Base-by-base conservation (phyloP, 2,888 invertebrate species). In the Cylloceria caligata region DNA sequence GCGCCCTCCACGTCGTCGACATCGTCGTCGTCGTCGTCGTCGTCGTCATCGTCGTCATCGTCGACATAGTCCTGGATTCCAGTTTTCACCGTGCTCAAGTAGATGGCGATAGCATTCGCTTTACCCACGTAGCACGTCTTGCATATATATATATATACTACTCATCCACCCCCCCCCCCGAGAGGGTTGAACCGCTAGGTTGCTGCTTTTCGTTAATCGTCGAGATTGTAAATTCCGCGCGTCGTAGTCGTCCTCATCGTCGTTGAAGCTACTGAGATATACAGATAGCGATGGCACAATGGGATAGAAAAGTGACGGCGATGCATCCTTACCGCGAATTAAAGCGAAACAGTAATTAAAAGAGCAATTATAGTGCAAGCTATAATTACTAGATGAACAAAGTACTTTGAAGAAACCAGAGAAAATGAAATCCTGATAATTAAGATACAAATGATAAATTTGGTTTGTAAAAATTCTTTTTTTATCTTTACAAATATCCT, bases 61-160 rank as follows among this genome's bases (percentile, higher is more conserved):
- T 65, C 71, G 81, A 84, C 78, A 64, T 85, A 77, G 83, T 79
- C 69, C 68, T 80, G 82, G 57, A 84, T 86, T 87, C 80, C 83
- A 86, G 87, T 88, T 88, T 87, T 88, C 85, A 77, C 71, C 81
- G 81, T 83, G 77, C 73, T 77, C 88, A 82, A 84, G 85, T 88
- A 88, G 89, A 88, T 89, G 88, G 89, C 89, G 87, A 86, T 86
- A 87, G 80, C 80, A 80, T 87, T 80, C 86, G 77, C 86, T 88
- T 87, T 82, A 55, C 67, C 73, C 62, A 30, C 34, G 34, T 55
- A 52, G 52, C 47, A 39, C 71, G 30, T 52, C 27, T 71, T 55
- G 11, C 34, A 13, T 13, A 49, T 11, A 16, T 71, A 64, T 45
- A 11, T 47, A 30, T 57, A 57, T 65, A 64, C n/a, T 30, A 60